Base-by-base conservation (phyloP, 1,140 invertebrate species). In the Drosophila tsacasi region DNA sequence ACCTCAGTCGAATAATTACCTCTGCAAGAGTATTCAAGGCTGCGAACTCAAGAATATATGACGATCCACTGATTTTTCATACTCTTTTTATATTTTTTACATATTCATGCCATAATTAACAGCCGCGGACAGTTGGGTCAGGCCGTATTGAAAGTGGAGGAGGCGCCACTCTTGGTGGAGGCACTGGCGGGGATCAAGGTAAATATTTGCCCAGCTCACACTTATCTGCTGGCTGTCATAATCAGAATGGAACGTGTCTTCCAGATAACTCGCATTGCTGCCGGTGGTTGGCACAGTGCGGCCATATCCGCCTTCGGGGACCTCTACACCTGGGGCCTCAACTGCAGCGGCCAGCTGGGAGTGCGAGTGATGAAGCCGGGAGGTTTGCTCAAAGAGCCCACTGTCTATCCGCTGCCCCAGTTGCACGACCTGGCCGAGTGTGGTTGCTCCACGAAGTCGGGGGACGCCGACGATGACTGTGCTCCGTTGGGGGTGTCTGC, bases 261-360 rank as follows among this genome's bases (percentile, higher is more conserved):
- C 5, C 54, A 93, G 92, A 95, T 96, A 65, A 91, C 93, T 21
- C 93, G 95, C 81, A 96, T 97, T 71, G 94, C 95, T 68, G 95
- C 96, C 58, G 96, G 96, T 17, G 97, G 97, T 21, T 98, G 97
- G 97, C 98, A 98, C 93, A 96, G 95, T 40, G 94, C 95, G 58
- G 97, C 95, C 35, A 85, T 98, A 10, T 97, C 96, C 76, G 94
- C 94, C 78, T 94, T 94, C 93, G 96, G 96, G 12, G 97, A 98
- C 93, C 78, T 98, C 0, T 99, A 98, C 91, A 95, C 95, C 1
- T 99, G 97, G 97, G 98, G 98, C n/a, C 97, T 97, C 95, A 98
- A 98, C 93, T 95, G 96, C 75, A 95, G 94, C 92, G 97, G 97
- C 0, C 97, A 99, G 91, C 93, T 98, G 32, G 98, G 97, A 15